Evolutionary conservation across 2,888 invertebrate genomes (phyloP), one percentile per base, ranked within the genome.

Genomic region (Pediacus dermestoides): DNA sequence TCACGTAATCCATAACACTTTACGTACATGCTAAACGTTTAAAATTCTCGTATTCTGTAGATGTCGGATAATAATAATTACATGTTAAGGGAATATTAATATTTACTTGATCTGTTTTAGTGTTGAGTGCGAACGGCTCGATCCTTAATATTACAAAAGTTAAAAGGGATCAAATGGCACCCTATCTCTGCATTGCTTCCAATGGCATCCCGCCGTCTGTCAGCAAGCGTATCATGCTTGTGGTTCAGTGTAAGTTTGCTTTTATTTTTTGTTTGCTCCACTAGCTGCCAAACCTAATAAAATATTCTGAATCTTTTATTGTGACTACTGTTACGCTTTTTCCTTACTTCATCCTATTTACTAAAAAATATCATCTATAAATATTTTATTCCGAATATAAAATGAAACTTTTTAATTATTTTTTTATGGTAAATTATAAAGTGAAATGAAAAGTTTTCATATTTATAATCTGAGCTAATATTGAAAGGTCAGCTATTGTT

Each of bases 181-280:
- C 85, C 18, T 87, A 86, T 63, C 70, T 87, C 15, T 88, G 88
- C 65, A 87, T 88, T 47, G 88, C 88, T 1, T 83, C 85, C 23
- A 88, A 88, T 60, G 88, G 88, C 4, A 81, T 88, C n/a, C 91
- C 90, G 6, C 91, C 91, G 1, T 85, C 88, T 16, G 87, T 90
- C 52, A 89, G 89, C 77, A 90, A 90, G 68, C 73, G 90, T 60
- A 89, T 91, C 58, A 85, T 85, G 73, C 78, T 91, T 34, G 84
- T 85, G 32, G 85, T 88, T 9, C 85, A 88, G 66, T 88, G 87
- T 88, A 63, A 67, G 74, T 73, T 50, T 45, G 28, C 15, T 27
- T n/a, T n/a, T n/a, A n/a, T 18, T 18, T 18, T 18, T 7, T 7
- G n/a, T n/a, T n/a, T 6, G 21, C 6, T 18, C n/a, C 6, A 18